Percentiles rank a stretch among this genome's conserved stretches.
Evolutionary conservation across 2,113 vertebrate genomes (phyloP).

Genomic region (Oncorhynchus tshawytscha): DNA sequence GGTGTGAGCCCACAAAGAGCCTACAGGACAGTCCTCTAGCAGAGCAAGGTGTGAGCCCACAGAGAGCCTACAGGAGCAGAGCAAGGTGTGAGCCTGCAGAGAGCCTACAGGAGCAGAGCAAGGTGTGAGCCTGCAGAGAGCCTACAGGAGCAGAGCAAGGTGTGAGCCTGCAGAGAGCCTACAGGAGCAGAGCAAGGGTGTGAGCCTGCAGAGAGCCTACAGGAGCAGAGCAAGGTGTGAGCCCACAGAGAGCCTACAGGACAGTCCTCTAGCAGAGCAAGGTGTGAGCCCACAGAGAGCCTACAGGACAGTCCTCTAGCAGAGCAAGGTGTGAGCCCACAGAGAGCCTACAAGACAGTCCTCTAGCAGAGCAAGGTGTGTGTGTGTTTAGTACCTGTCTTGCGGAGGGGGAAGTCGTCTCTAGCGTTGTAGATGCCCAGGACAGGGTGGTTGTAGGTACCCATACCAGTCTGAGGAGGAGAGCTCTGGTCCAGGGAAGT

Average conservation of each 20-base stretch:
- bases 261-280: no score
- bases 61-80: no score
- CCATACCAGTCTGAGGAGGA: slow-evolving; percentile 88
- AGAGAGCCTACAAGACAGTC: no score
- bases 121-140: no score
- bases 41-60: not conserved
- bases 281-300: no score
- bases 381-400: slow-evolving; percentile 81
- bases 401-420: slow-evolving; percentile 94
- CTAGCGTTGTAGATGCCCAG: slow-evolving; percentile 92
- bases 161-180: slow-evolving; percentile 14
- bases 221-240: no score
- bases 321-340: no score
- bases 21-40: not conserved
- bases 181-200: not conserved
- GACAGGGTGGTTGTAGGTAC: slow-evolving; percentile 86
- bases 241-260: no score
- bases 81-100: no score
- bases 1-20: slow-evolving; percentile 30
- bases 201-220: slow-evolving; percentile 26
- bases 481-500: slow-evolving; percentile 96
- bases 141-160: not conserved
- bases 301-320: no score
- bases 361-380: no score
- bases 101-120: no score